These are phyloP conservation scores for Malurus melanocephalus DNA, from an alignment of 2,113 vertebrate species.

Conservation along the genomic window DNA sequence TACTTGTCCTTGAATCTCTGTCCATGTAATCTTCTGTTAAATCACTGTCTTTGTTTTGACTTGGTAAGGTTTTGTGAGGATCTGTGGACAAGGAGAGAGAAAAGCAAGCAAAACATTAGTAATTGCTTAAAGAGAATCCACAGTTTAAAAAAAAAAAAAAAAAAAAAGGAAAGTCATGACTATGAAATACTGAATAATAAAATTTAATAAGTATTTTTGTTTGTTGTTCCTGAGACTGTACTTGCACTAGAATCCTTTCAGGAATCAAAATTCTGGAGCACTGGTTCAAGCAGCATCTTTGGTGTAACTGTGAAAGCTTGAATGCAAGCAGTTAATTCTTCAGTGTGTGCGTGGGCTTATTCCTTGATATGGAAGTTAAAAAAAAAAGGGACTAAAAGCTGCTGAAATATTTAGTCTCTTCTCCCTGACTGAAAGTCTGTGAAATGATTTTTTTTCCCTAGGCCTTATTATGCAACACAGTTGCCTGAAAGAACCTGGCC, in stretches of 20 bases:
- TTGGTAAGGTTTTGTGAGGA: background rate
- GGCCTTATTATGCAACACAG: background rate
- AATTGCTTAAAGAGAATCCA: background rate
- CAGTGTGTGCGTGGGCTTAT: background rate
- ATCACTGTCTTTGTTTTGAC: background rate
- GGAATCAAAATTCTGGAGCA: background rate
- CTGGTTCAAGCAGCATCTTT: background rate
- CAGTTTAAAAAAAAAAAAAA: background rate
- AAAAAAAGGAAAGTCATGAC: background rate
- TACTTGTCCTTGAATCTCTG: background rate
- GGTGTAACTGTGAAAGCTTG: background rate
- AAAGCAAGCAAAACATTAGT: background rate
- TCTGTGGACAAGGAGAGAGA: background rate
- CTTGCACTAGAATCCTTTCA: background rate
- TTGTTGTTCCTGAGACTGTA: background rate
- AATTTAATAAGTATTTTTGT: background rate
- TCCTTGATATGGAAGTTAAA: background rate
- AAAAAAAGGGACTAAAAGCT: background rate
- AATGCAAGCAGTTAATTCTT: background rate
- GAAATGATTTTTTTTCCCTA: background rate
- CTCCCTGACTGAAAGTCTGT: background rate
- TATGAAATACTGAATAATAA: background rate
- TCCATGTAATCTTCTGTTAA: background rate
- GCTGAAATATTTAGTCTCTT: conserved; percentile 15
- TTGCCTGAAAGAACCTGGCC: conserved; percentile 33